Evolutionary conservation across 1,140 invertebrate species (phyloP), one percentile per base, ranked within the genome.

Genomic region (Brachionus paranguensis): DNA sequence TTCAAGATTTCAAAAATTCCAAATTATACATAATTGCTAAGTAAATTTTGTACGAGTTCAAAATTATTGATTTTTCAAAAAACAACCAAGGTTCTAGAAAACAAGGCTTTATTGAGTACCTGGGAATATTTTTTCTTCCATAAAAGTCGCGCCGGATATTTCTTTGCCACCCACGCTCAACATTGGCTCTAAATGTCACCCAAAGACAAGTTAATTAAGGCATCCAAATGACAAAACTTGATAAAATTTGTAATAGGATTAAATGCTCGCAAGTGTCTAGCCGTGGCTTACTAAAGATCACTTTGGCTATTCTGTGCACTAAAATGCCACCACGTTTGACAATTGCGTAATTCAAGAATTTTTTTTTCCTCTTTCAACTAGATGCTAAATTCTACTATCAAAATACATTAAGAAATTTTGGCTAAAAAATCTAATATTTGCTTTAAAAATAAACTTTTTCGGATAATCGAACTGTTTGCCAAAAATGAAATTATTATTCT

Each of bases 161-260:
- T 24, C 29, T 33, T 33, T 4, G 29, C 1, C 29, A 33, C 1
- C 1, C 1, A 33, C 3, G 29, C 12, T 4, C 12, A 50, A 50
- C 5, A 50, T 50, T 53, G 5, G 11, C 17, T 53, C 47, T 37
- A 60, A 60, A 68, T 33, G n/a, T 6, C 65, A 37, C 1, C 65
- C 12, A 64, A 20, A 64, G 10, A 64, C 6, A 68, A 68, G 65
- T 68, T 68, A 68, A 68, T 68, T 41, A 12, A 68, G 24, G 5
- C 27, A 68, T 41, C 33, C 43, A 72, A 41, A 72, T 43, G 37
- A 72, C 68, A 72, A 72, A 72, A 68, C 10, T 33, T 33, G 5
- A 72, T 45, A 41, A 11, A 72, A 72, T 72, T 72, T 72, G 20
- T 72, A 72, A 72, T 43, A 45, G 68, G 68, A 72, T 72, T 72